Percentiles rank a stretch among this genome's conserved stretches.
Evolutionary conservation across 2,113 vertebrate species (phyloP).

Genomic region (Tonatia bakeri): DNA sequence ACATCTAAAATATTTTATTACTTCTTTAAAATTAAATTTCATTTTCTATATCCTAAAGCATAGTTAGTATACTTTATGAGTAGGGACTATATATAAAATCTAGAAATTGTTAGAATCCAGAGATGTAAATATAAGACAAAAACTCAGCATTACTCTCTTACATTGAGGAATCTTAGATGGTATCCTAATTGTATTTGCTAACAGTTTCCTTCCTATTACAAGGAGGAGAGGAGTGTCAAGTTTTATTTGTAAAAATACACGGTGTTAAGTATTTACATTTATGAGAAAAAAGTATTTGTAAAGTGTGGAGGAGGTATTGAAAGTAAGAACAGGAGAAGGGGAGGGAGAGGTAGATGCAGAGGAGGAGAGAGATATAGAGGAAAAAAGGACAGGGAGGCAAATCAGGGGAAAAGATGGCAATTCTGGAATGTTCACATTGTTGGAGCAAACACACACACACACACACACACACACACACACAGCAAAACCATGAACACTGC

Average conservation of each 20-base stretch:
- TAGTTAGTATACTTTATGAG: background rate
- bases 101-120: background rate
- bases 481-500: background rate
- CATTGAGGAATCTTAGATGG: background rate
- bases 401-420: background rate
- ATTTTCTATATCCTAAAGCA: background rate
- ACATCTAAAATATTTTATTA: background rate
- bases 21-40: background rate
- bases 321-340: background rate
- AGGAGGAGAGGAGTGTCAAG: background rate
- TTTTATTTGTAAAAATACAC: background rate
- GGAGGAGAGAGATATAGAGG: background rate
- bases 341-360: background rate
- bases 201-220: background rate
- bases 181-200: background rate
- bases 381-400: background rate
- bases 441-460: background rate
- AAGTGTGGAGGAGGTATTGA: background rate
- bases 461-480: background rate
- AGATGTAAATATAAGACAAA: background rate
- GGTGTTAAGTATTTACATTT: background rate
- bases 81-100: background rate
- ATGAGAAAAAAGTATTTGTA: background rate
- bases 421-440: background rate
- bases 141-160: background rate